Base-by-base conservation (phyloP, 2,113 vertebrate genomes). In the Pseudolaguvia tuberculata region DNA sequence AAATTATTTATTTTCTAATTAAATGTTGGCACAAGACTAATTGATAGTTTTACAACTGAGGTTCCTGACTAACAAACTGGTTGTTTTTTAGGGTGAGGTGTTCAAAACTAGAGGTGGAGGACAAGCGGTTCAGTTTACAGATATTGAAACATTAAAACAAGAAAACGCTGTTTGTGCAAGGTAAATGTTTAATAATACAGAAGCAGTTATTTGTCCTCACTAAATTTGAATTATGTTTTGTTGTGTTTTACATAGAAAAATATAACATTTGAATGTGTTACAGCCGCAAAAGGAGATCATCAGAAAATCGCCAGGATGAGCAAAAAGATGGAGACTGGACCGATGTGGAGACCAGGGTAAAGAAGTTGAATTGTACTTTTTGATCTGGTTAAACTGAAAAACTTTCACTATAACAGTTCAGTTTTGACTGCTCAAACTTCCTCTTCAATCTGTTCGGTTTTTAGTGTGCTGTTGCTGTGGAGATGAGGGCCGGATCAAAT, bases 81-180 rank as follows among this genome's bases (percentile, higher is more conserved):
- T 56, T 6, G 35, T 77, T n/a, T 58, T 77, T 75, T 79, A 97
- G 97, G 97, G 96, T 1, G 94, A 99, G 0, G 94, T 99, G n/a
- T 95, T 89, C 72, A 93, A 93, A 84, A 99, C 96, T 47, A 87
- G 94, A 77, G 93, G 96, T 0, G 97, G 96, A 0, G 96, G 97
- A 73, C 96, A 98, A 80, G 84, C 95, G 0, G 96, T 99, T 73
- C 95, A 98, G 77, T 98, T 99, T 87, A 98, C 96, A 0, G 95
- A 98, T 71, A 92, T 98, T 0, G 97, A 98, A 86, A 98, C 93
- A 0, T 88, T 98, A 55, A 94, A 87, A 73, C 94, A 98, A 76
- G 91, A 97, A 84, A 90, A 90, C 8, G 88, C 94, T 31, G 84
- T 87, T 0, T 86, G 84, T 72, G 88, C 86, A 85, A 88, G 87